These are phyloP conservation scores for Agrilus planipennis DNA, from an alignment of 1,140 invertebrate genomes.

Conservation along the genomic window DNA sequence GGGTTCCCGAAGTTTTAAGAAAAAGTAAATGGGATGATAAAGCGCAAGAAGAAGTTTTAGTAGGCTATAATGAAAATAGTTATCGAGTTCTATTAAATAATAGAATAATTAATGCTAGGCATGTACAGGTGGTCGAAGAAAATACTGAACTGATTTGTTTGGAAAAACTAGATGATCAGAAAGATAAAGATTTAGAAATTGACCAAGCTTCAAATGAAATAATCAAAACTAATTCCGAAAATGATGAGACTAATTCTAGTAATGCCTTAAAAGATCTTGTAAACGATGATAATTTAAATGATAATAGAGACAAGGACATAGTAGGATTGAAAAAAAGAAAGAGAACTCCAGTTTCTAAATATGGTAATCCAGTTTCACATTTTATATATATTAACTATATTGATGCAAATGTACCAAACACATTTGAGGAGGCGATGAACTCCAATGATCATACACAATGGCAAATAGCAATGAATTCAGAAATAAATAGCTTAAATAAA, in stretches of 20 bases:
- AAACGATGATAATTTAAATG: not conserved
- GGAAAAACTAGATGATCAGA: no score
- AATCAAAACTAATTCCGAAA: no score
- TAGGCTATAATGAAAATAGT: not conserved
- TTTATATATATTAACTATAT: conserved; percentile 1
- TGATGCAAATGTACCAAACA: conserved; percentile 1
- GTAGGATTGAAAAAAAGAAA: not conserved
- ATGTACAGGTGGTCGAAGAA: not conserved
- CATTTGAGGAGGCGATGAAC: conserved; percentile 3
- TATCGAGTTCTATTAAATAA: conserved; percentile 2
- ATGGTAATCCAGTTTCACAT: not conserved
- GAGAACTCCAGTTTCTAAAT: not conserved
- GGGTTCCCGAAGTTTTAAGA: conserved; percentile 1
- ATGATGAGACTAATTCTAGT: no score
- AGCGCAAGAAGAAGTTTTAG: not conserved
- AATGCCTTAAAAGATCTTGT: not conserved
- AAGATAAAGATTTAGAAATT: no score
- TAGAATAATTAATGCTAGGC: no score
- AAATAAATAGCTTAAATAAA: conserved; percentile 1
- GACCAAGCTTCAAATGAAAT: no score
- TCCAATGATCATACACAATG: not conserved
- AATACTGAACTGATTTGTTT: no score
- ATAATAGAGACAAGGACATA: not conserved
- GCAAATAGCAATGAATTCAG: conserved; percentile 1
- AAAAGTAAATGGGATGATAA: no score